Base-by-base conservation (phyloP, 2,888 invertebrate genomes). In the Zygogramma bicolorata region DNA sequence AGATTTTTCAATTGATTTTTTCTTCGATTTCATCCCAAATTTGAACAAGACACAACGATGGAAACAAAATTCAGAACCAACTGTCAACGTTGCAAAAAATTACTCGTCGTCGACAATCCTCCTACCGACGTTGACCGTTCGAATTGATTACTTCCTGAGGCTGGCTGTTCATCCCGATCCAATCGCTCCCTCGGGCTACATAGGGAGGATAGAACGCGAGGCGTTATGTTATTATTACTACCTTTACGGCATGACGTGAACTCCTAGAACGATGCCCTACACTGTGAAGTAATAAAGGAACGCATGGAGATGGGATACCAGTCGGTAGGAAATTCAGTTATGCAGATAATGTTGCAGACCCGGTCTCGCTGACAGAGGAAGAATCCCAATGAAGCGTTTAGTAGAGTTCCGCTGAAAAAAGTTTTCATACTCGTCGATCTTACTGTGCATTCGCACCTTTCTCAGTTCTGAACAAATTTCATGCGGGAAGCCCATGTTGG, bases 71-170 rank as follows among this genome's bases (percentile, higher is more conserved):
- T 42, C 42, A 46, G 18, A 8, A 20, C 18, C 20, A 10, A 46
- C 10, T 18, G 20, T 18, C 10, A 20, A 46, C 20, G 8, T 8
- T 20, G 18, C 20, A 25, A 53, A 62, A 74, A 73, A 75, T 71
- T 71, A 70, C 65, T 73, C 73, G 70, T 70, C 73, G 71, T 66
- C 59, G 73, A 73, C 70, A 76, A 70, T 46, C n/a, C 66, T 76
- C 75, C 77, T n/a, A n/a, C n/a, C 79, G 80, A 73, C 77, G 76
- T 76, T 70, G 67, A 72, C 71, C 81, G 76, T 75, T 76, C 79
- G 80, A 83, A 83, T 83, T 82, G 81, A 83, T 83, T 82, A 82
- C 81, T 81, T 81, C 79, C 77, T 79, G 77, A 80, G 81, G 80
- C 79, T 80, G 79, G 77, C 77, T 78, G 75, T 71, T 70, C 70